Conservation (phyloP, 2,113 vertebrate species). For the Cyprinodon brontotheroides region DNA sequence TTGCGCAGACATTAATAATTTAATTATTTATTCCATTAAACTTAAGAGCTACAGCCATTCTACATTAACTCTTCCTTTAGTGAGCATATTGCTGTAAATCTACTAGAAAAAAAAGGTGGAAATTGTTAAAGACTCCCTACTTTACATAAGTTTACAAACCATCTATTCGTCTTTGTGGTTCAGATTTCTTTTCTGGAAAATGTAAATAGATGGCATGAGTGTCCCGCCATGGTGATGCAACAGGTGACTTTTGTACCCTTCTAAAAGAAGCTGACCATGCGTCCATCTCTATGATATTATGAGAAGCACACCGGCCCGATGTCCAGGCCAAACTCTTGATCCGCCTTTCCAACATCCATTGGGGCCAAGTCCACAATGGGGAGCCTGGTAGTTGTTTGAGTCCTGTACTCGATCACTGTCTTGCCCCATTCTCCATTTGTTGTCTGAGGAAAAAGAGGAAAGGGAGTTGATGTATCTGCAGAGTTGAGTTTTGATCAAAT, state of each 20-base stretch:
- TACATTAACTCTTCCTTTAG: conserved; percentile 24
- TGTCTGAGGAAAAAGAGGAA: conserved; percentile 70
- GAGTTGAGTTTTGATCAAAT: not conserved
- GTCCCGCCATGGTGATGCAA: conserved; percentile 8
- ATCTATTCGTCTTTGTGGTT: not conserved
- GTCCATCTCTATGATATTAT: conserved; percentile 72
- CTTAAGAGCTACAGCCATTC: conserved; percentile 34
- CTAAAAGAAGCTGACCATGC: not conserved
- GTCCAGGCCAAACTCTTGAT: conserved; percentile 95
- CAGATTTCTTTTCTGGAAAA: conserved; percentile 8
- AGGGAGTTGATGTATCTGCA: not conserved
- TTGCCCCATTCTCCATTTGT: conserved; percentile 83
- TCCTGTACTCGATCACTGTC: conserved; percentile 92
- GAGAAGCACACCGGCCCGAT: conserved; percentile 96
- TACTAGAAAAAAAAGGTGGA: conserved; percentile 6
- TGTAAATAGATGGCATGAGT: conserved; percentile 55
- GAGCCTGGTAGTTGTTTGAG: conserved; percentile 89
- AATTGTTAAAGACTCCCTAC: conserved; percentile 14
- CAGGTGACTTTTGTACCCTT: conserved; percentile 31
- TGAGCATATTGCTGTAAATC: conserved; percentile 26
- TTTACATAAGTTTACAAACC: conserved; percentile 35
- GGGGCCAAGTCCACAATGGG: conserved; percentile 91
- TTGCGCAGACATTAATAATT: conserved; percentile 63
- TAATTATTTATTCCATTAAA: conserved; percentile 49
- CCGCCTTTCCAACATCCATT: conserved; percentile 87